Base-by-base conservation (phyloP, 1,140 invertebrate species). In the Neodiprion virginianus region DNA sequence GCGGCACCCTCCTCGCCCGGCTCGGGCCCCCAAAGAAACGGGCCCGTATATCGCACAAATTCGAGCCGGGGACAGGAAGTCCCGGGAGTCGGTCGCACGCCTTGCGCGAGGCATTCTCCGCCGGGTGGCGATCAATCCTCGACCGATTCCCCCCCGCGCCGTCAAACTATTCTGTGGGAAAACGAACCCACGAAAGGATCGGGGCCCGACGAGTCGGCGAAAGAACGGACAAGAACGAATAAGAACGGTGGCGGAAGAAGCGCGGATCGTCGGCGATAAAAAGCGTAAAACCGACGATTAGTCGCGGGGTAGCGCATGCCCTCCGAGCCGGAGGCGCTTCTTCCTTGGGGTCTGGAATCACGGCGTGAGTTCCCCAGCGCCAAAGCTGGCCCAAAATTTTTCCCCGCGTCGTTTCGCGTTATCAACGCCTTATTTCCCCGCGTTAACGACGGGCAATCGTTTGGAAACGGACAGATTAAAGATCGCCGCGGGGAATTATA, bases 281-380 rank as follows among this genome's bases (percentile, higher is more conserved):
- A 86, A 86, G 84, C 84, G 84, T 85, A 82, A 85, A 85, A 85
- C 82, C 81, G 77, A 79, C 84, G 85, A 86, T 86, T 86, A 85
- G 84, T 80, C 79, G 82, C 81, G 84, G 81, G 77, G 81, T 84
- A 80, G 83, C 81, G 83, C 86, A 87, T 85, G 86, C 84, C 80
- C 84, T 84, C 82, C 82, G 77, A 40, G 28, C 28, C 5, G 28
- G 28, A 40, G 28, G 28, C 28, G 28, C 28, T 4, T 40, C 28
- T 40, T 40, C 28, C 2, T 5, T 5, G 28, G 28, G 28, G 28
- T 5, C 28, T 5, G 28, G 5, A 3, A 4, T 40, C 28, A 40
- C 28, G 5, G 28, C 28, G 28, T 40, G 5, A 40, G 28, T 40
- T 40, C 28, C 5, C 28, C 28, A 40, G 2, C 5, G 5, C 28